phyloP scores from a whole-genome alignment of 53 echinoderm and acorn worm genomes.

The Antedon mediterranea region DNA sequence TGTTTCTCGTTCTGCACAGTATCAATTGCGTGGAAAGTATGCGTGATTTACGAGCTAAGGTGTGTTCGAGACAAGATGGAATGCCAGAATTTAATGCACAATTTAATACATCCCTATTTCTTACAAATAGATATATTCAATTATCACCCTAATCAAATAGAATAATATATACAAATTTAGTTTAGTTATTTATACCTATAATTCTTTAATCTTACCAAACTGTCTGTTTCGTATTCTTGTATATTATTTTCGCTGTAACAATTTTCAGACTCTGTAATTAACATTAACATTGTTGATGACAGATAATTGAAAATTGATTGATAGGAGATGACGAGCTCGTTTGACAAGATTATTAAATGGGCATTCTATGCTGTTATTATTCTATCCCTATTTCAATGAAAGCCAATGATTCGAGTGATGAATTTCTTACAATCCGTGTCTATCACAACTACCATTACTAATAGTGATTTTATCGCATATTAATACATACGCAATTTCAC shows the following conservation, averaged over 20 bases:
- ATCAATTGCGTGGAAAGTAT: neutral
- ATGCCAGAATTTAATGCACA: neutral
- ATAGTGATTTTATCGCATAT: neutral
- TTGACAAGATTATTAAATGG: neutral
- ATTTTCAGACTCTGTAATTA: neutral
- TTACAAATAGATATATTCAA: neutral
- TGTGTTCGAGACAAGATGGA: neutral
- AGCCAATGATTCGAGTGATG: neutral
- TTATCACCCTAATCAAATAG: no score
- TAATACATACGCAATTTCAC: neutral
- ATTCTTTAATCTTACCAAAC: neutral
- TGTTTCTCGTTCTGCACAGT: neutral
- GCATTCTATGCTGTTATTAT: neutral
- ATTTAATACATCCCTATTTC: neutral
- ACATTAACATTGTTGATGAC: neutral
- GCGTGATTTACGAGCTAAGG: neutral
- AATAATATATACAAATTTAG: neutral
- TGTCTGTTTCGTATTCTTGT: no score
- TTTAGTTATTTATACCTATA: neutral
- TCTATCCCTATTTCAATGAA: neutral
- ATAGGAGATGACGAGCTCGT: neutral
- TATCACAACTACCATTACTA: neutral
- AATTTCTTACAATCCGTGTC: neutral
- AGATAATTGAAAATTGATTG: neutral
- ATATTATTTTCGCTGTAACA: neutral